phyloP scores from a whole-genome alignment of 2,888 invertebrate species.

The Rhodophaea formosa region DNA sequence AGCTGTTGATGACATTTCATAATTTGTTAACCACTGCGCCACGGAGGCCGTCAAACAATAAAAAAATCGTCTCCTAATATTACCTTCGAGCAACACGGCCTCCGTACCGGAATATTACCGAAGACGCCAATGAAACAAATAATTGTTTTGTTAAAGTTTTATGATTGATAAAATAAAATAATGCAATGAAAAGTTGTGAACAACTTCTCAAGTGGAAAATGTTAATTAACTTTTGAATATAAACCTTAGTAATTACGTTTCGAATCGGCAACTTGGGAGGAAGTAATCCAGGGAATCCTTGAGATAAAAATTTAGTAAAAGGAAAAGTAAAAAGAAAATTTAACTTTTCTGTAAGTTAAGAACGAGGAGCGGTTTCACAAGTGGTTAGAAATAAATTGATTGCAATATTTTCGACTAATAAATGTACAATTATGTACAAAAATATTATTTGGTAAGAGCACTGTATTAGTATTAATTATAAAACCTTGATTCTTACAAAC shows the following conservation, averaged over 20 bases:
- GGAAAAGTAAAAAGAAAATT: constrained; percentile 32
- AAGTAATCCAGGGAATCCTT: constrained; percentile 32
- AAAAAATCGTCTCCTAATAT: too few relatives aligned
- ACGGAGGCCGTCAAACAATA: too few relatives aligned
- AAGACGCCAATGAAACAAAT: neutral
- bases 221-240: constrained; percentile 36
- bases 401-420: too few relatives aligned
- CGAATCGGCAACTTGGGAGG: constrained; percentile 32
- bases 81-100: too few relatives aligned
- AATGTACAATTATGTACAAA: too few relatives aligned
- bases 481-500: too few relatives aligned
- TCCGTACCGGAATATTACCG: neutral
- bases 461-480: too few relatives aligned
- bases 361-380: constrained; percentile 2
- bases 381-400: too few relatives aligned
- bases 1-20: too few relatives aligned
- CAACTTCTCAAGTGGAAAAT: constrained; percentile 23
- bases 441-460: too few relatives aligned
- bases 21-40: too few relatives aligned
- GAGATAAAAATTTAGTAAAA: constrained; percentile 34
- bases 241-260: constrained; percentile 36
- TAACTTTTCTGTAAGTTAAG: constrained; percentile 14
- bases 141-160: constrained; percentile 10
- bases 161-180: constrained; percentile 16
- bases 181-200: constrained; percentile 18